Conservation (phyloP, 2,888 invertebrate species). For the Callyntrura guangdongensis region DNA sequence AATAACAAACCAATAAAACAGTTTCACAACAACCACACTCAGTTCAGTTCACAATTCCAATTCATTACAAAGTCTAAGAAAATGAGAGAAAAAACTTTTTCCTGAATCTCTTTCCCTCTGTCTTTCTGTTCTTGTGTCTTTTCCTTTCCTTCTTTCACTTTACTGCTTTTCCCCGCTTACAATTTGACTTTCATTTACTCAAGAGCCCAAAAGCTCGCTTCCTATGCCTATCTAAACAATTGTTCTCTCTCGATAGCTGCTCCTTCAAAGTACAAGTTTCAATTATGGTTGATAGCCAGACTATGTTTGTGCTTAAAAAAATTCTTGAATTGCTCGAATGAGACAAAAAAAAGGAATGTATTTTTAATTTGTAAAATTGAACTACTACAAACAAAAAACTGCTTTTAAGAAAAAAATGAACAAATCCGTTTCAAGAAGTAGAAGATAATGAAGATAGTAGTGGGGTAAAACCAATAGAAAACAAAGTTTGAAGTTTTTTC, state of each 20-base stretch:
- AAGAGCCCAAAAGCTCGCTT: background rate
- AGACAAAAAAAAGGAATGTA: constrained; percentile 61
- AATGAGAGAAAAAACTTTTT: constrained; percentile 55
- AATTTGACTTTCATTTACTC: background rate
- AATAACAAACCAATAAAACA: constrained; percentile 65
- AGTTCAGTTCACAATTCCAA: constrained; percentile 62
- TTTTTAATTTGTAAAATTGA: constrained; percentile 4
- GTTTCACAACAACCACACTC: constrained; percentile 65
- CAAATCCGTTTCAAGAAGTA: constrained; percentile 17
- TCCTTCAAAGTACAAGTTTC: constrained; percentile 41
- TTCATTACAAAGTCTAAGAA: constrained; percentile 49
- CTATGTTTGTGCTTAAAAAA: constrained; percentile 5
- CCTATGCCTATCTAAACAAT: background rate
- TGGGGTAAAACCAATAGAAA: background rate
- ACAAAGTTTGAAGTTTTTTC: constrained; percentile 21
- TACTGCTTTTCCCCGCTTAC: constrained; percentile 17
- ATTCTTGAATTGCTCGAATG: constrained; percentile 15
- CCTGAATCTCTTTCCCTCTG: background rate
- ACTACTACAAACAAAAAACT: background rate
- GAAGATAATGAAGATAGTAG: constrained; percentile 8
- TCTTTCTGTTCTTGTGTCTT: constrained; percentile 17
- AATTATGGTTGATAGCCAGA: constrained; percentile 36
- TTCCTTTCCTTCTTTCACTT: constrained; percentile 23
- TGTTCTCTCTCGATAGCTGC: constrained; percentile 26
- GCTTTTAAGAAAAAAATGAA: constrained; percentile 15